A percentile compares a stretch with the other conserved stretches of the same genome.
Evolutionary conservation across 2,113 vertebrate genomes (phyloP).

Genomic region (Jaculus jaculus): DNA sequence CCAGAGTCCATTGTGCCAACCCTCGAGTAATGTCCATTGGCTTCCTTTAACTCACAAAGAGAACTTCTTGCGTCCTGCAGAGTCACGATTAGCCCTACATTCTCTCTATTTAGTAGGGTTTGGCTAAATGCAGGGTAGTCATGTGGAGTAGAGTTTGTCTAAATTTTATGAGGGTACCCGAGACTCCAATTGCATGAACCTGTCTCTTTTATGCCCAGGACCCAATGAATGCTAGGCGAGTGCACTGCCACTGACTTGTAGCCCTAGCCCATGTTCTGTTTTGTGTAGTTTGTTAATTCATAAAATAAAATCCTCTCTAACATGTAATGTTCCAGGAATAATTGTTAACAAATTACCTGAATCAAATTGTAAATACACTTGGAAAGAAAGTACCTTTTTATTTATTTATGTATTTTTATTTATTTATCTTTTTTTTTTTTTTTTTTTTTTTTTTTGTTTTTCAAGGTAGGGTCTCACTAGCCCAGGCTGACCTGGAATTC

Average conservation of each 20-base stretch:
- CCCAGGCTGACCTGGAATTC: no score
- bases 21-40: not conserved
- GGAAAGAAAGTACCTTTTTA: not conserved
- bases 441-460: no score
- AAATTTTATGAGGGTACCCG: not conserved
- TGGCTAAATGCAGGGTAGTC: rapidly evolving
- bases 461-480: no score
- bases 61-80: not conserved
- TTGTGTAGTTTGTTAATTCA: not conserved
- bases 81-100: not conserved
- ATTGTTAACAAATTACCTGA: constrained; percentile 7
- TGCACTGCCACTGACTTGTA: not conserved
- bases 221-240: not conserved
- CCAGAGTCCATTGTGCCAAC: not conserved
- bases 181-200: not conserved
- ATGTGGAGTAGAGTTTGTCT: not conserved
- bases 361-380: not conserved
- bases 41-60: constrained; percentile 4
- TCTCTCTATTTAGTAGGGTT: not conserved
- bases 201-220: not conserved
- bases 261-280: not conserved
- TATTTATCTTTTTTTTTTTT: no score
- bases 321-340: not conserved
- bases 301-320: not conserved
- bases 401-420: no score